Conservation (phyloP, 1,140 invertebrate species). For the Portunus trituberculatus region DNA sequence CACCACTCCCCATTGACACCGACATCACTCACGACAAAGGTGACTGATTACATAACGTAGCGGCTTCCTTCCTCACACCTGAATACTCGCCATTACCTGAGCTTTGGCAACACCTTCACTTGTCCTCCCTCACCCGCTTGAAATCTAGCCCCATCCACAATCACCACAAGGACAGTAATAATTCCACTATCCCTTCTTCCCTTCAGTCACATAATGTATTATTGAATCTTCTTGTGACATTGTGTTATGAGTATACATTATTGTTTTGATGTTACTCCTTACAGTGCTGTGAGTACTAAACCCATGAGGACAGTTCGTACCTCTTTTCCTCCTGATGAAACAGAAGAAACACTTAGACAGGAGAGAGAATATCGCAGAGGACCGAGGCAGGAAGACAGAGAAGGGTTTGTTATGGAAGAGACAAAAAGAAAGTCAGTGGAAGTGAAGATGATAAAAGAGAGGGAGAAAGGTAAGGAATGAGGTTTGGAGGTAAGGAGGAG, state of each 20-base stretch:
- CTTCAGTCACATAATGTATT: too few relatives aligned
- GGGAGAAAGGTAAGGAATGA: neutral
- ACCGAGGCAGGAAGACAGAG: neutral
- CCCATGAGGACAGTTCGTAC: neutral
- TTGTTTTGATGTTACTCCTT: too few relatives aligned
- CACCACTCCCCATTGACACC: conserved; percentile 10
- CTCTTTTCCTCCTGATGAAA: neutral
- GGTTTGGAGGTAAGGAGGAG: neutral
- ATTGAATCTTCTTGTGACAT: too few relatives aligned
- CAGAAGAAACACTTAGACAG: neutral
- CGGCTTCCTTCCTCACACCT: neutral
- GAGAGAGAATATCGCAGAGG: neutral
- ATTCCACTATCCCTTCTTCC: too few relatives aligned
- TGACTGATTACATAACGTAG: conserved; percentile 28
- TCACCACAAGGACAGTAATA: too few relatives aligned
- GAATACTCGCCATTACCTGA: neutral
- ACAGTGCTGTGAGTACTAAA: too few relatives aligned
- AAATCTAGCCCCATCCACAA: too few relatives aligned
- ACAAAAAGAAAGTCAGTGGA: neutral
- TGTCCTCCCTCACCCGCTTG: neutral
- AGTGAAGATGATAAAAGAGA: neutral
- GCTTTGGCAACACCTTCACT: neutral
- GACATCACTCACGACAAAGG: neutral
- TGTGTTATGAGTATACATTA: too few relatives aligned
- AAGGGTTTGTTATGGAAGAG: neutral